These are phyloP conservation scores for Crocallis elinguaria DNA, from an alignment of 2,888 invertebrate species.

Conservation along the genomic window DNA sequence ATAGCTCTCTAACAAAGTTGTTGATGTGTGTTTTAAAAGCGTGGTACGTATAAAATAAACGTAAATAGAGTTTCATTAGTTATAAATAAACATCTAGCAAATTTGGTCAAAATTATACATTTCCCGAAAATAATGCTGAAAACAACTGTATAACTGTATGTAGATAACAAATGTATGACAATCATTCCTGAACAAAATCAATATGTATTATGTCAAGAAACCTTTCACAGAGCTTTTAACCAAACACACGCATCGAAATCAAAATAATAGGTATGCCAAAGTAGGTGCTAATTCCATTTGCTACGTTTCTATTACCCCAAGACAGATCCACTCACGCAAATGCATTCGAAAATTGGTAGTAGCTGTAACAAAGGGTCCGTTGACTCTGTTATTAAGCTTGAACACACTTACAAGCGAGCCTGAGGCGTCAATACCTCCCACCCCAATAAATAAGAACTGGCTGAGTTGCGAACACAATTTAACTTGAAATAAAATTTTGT, in stretches of 20 bases:
- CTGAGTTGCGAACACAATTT: slow-evolving; percentile 79
- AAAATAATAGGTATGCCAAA: slow-evolving; percentile 2
- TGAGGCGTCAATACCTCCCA: slow-evolving; percentile 59
- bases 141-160: too few relatives aligned
- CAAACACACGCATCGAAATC: too few relatives aligned
- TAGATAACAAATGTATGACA: too few relatives aligned
- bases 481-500: slow-evolving; percentile 82
- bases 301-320: slow-evolving; percentile 27
- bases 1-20: not conserved
- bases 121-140: too few relatives aligned
- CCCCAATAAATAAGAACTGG: slow-evolving; percentile 74
- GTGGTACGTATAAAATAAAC: too few relatives aligned
- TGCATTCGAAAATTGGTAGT: slow-evolving; percentile 65
- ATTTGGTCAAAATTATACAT: too few relatives aligned
- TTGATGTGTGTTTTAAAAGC: slow-evolving; percentile 8
- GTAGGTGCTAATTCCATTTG: slow-evolving; percentile 32
- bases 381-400: slow-evolving; percentile 65
- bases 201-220: too few relatives aligned
- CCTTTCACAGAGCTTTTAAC: too few relatives aligned
- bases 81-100: too few relatives aligned
- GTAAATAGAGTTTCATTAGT: too few relatives aligned
- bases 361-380: slow-evolving; percentile 64
- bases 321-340: slow-evolving; percentile 41
- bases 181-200: too few relatives aligned
- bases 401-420: slow-evolving; percentile 55